These are phyloP conservation scores for Odontomachus brunneus DNA, from an alignment of 1,140 invertebrate species.

Conservation along the genomic window DNA sequence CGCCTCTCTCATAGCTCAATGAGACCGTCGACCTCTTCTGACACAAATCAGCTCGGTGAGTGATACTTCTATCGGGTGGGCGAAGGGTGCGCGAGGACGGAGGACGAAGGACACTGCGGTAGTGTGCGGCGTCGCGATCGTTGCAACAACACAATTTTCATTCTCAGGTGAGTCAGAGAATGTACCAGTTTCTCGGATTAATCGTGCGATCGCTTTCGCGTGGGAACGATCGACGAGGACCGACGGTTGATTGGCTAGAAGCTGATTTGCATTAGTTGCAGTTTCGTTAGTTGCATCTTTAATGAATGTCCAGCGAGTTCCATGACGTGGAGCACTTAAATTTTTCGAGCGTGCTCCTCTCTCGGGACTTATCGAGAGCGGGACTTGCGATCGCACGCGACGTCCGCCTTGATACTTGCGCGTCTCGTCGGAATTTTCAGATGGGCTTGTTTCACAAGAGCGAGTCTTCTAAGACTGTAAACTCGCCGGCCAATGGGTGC, in stretches of 20 bases:
- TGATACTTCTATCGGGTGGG: neutral
- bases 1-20: neutral
- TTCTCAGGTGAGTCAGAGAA: slow-evolving; percentile 21
- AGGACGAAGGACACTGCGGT: neutral
- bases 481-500: neutral
- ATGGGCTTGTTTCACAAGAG: no score
- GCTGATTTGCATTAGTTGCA: no score
- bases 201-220: neutral
- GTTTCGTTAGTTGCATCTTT: no score
- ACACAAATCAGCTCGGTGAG: neutral
- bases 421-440: no score
- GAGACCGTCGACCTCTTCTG: neutral
- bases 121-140: neutral
- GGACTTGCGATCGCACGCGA: no score
- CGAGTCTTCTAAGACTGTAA: neutral
- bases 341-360: no score
- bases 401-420: no score
- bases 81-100: neutral
- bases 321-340: no score
- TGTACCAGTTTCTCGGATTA: neutral
- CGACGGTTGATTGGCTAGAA: no score
- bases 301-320: no score
- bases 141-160: neutral
- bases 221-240: neutral
- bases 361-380: no score